Evolutionary conservation across 2,113 vertebrate genomes (phyloP).

Genomic region (Sander vitreus): DNA sequence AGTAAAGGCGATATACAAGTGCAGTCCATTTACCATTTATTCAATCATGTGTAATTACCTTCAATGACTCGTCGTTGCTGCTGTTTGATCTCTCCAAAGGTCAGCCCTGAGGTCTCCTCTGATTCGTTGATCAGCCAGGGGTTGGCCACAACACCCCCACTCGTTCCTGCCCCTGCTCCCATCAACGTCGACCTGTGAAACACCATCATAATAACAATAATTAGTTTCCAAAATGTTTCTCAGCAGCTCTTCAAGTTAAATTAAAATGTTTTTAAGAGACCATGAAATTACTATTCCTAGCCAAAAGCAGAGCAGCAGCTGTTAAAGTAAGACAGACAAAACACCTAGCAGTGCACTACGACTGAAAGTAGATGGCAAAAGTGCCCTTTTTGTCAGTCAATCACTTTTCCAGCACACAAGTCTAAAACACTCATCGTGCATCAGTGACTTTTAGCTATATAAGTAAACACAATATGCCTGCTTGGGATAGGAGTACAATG

Average conservation of each 20-base stretch:
- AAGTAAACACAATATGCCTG: constrained; percentile 51
- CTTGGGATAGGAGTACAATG: background rate
- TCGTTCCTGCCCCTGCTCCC: constrained; percentile 80
- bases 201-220: background rate
- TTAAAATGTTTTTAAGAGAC: background rate
- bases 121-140: constrained; percentile 95
- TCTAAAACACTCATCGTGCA: constrained; percentile 19
- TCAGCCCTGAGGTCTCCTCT: constrained; percentile 91
- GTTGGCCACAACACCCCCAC: constrained; percentile 76
- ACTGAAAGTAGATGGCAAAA: background rate
- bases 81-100: constrained; percentile 90
- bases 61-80: constrained; percentile 93
- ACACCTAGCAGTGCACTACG: background rate
- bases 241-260: background rate
- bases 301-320: background rate
- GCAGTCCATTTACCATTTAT: background rate
- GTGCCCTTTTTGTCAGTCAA: constrained; percentile 7
- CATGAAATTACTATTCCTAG: background rate
- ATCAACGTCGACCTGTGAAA: constrained; percentile 89
- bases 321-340: background rate
- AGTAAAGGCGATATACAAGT: background rate
- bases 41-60: constrained; percentile 82
- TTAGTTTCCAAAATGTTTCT: background rate
- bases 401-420: constrained; percentile 20
- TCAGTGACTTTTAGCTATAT: constrained; percentile 31